phyloP scores from a whole-genome alignment of 2,888 invertebrate genomes.

The Zygaena filipendulae region DNA sequence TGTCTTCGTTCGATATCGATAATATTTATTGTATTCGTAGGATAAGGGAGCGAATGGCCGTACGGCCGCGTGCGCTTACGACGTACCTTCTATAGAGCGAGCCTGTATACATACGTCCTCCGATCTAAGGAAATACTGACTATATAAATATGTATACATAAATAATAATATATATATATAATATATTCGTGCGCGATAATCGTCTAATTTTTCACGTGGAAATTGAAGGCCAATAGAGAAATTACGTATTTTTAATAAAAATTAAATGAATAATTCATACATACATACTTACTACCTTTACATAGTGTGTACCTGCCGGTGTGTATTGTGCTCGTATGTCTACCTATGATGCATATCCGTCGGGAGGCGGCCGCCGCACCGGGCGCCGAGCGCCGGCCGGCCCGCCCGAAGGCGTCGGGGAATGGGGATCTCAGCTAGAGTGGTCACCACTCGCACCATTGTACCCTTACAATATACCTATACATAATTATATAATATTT shows the following conservation, averaged over 20 bases:
- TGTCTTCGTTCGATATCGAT: constrained; percentile 66
- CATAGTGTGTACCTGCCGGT: constrained; percentile 44
- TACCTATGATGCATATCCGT: constrained; percentile 51
- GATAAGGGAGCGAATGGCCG: constrained; percentile 58
- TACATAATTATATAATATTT: constrained; percentile 51
- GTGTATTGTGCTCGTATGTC: constrained; percentile 46
- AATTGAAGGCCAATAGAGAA: constrained; percentile 65
- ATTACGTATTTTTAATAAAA: constrained; percentile 69
- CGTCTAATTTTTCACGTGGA: constrained; percentile 63
- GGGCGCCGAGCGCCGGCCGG: constrained; percentile 54
- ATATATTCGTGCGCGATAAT: constrained; percentile 65
- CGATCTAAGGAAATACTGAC: constrained; percentile 62
- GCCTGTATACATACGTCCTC: constrained; percentile 68
- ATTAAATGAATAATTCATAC: constrained; percentile 63
- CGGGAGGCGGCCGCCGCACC: constrained; percentile 59
- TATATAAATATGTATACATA: constrained; percentile 65
- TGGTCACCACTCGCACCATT: constrained; percentile 62
- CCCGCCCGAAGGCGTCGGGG: constrained; percentile 59
- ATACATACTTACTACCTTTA: no score
- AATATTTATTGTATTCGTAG: constrained; percentile 57
- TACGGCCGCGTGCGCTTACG: constrained; percentile 63
- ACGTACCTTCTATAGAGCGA: constrained; percentile 68
- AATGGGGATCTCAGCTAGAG: constrained; percentile 66
- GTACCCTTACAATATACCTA: constrained; percentile 52
- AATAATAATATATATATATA: constrained; percentile 21